Percentiles rank a stretch among this genome's conserved stretches.
These are phyloP conservation scores for Synanceia verrucosa DNA, from an alignment of 2,797 vertebrate species.

Conservation along the genomic window DNA sequence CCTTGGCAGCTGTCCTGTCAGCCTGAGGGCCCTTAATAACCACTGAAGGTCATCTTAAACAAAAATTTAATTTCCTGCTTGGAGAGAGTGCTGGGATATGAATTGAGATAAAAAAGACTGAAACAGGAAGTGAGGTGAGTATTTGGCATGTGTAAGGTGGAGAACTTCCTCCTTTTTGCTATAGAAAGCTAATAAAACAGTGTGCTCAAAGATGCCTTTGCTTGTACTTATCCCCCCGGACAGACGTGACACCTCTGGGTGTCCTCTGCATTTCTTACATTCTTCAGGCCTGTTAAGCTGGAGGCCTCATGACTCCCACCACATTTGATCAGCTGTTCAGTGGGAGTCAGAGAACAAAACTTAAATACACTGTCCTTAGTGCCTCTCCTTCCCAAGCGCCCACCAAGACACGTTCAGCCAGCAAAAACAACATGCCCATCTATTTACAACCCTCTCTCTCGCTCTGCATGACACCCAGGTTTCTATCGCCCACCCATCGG, in stretches of 20 bases:
- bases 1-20: slow-evolving; percentile 32
- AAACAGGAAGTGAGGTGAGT: slow-evolving; percentile 65
- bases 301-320: slow-evolving; percentile 9
- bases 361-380: no score
- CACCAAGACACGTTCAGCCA: slow-evolving; percentile 1
- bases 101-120: slow-evolving; percentile 57
- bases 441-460: slow-evolving; percentile 51
- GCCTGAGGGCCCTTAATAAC: slow-evolving; percentile 8
- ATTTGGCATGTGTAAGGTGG: slow-evolving; percentile 47
- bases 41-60: slow-evolving; percentile 44
- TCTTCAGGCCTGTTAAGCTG: slow-evolving; percentile 28
- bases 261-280: slow-evolving; percentile 50
- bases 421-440: slow-evolving; percentile 57
- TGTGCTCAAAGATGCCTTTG: slow-evolving; percentile 17
- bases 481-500: slow-evolving; percentile 59
- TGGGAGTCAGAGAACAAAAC: slow-evolving; percentile 34
- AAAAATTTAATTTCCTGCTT: slow-evolving; percentile 68
- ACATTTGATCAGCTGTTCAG: slow-evolving; percentile 61
- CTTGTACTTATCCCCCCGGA: background rate
- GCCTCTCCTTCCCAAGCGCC: slow-evolving; percentile 20
- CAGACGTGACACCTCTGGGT: slow-evolving; percentile 29
- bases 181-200: slow-evolving; percentile 21
- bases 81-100: slow-evolving; percentile 46
- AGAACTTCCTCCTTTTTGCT: slow-evolving; percentile 43
- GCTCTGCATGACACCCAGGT: slow-evolving; percentile 50